phyloP scores from a whole-genome alignment of 2,797 vertebrate genomes.

The Fistularia commersonii region DNA sequence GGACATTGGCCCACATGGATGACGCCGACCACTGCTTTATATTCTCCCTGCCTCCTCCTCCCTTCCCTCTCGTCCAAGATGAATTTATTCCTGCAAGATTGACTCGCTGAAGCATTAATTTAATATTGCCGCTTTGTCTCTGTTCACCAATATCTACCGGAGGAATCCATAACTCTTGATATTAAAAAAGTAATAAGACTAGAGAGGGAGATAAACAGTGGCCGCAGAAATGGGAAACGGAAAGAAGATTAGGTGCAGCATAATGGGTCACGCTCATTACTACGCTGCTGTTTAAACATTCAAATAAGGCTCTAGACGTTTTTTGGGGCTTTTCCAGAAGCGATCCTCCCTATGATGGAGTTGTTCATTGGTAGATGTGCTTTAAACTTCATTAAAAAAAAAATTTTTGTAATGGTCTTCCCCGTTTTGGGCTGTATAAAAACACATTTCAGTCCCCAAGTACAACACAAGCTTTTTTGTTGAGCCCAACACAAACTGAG shows the following conservation, averaged over 20 bases:
- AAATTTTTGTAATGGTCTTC: too few species aligned
- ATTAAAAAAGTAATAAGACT: slow-evolving; percentile 66
- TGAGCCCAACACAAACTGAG: too few species aligned
- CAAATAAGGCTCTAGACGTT: too few species aligned
- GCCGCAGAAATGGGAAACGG: slow-evolving; percentile 25
- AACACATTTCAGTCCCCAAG: too few species aligned
- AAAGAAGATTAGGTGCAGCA: slow-evolving; percentile 38
- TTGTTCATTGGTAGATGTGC: too few species aligned
- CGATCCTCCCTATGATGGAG: too few species aligned
- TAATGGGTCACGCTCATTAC: slow-evolving; percentile 53
- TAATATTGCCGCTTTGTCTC: slow-evolving; percentile 60
- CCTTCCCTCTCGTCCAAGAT: slow-evolving; percentile 40
- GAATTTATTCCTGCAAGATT: slow-evolving; percentile 51
- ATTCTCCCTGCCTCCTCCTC: slow-evolving; percentile 26
- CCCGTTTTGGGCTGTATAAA: too few species aligned
- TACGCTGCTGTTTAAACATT: neutral
- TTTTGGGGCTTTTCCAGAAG: too few species aligned
- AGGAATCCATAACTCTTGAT: slow-evolving; percentile 59
- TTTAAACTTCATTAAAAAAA: too few species aligned
- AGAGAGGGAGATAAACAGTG: slow-evolving; percentile 22
- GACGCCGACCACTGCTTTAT: slow-evolving; percentile 13
- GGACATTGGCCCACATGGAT: too few species aligned
- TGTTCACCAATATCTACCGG: slow-evolving; percentile 45
- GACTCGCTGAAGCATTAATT: slow-evolving; percentile 50
- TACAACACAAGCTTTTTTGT: too few species aligned